These are phyloP conservation scores for Malurus leucopterus DNA, from an alignment of 2,797 vertebrate genomes.

Conservation along the genomic window DNA sequence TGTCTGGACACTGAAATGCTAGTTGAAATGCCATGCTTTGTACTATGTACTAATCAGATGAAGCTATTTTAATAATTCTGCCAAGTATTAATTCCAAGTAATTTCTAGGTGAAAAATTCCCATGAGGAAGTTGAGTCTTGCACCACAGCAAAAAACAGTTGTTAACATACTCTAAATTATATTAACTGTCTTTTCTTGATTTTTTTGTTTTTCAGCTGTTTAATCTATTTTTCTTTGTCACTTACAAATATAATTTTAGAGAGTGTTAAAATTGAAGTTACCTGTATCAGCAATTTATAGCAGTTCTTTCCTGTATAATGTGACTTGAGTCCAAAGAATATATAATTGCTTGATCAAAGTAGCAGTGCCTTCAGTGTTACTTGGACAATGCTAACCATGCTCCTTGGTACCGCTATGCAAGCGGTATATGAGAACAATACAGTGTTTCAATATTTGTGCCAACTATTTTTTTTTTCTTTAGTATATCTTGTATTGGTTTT, in stretches of 20 bases:
- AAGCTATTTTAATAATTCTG: not conserved
- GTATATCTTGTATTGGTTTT: not conserved
- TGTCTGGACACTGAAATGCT: not conserved
- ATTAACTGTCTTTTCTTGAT: not conserved
- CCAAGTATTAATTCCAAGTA: not conserved
- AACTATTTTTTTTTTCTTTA: not conserved
- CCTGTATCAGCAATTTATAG: not conserved
- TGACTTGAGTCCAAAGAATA: conserved; percentile 1
- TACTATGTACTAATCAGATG: not conserved
- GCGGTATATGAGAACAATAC: not conserved
- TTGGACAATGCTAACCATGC: conserved; percentile 9
- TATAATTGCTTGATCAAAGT: not conserved
- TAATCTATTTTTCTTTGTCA: not conserved
- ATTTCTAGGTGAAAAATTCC: not conserved
- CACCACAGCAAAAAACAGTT: not conserved
- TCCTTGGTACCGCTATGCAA: not conserved
- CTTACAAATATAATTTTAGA: not conserved
- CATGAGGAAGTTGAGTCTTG: not conserved
- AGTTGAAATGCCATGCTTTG: not conserved
- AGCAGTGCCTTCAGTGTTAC: not conserved
- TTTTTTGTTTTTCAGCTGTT: not conserved
- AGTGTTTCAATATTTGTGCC: not conserved
- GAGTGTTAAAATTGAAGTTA: not conserved
- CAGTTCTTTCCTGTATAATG: not conserved
- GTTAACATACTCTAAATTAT: not conserved